phyloP scores from a whole-genome alignment of 2,797 vertebrate species.

The Pteropus rufus region DNA sequence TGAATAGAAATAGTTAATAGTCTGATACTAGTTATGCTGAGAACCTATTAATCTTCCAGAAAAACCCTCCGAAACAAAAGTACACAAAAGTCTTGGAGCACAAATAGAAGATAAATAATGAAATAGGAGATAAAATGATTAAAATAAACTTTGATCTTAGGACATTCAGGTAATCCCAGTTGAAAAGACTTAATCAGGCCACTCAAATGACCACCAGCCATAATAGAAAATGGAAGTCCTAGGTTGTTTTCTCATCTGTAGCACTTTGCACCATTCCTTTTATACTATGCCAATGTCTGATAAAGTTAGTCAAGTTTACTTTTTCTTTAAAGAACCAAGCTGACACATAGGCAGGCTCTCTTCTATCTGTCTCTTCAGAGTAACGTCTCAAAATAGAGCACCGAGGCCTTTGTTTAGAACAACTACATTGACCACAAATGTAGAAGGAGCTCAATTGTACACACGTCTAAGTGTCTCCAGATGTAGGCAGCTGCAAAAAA shows the following conservation, averaged over 20 bases:
- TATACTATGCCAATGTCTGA: not conserved
- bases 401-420: slow-evolving; percentile 7
- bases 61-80: slow-evolving; percentile 16
- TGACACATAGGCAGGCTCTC: not conserved
- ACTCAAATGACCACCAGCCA: not conserved
- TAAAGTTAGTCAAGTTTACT: not conserved
- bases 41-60: not conserved
- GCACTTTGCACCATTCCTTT: not conserved
- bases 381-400: slow-evolving; percentile 20
- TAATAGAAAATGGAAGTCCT: slow-evolving; percentile 1
- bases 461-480: not conserved
- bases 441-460: slow-evolving; percentile 35
- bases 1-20: slow-evolving; percentile 25
- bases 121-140: slow-evolving; percentile 7
- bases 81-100: slow-evolving; percentile 23
- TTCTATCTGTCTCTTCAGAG: not conserved
- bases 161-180: not conserved
- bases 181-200: not conserved
- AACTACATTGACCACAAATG: slow-evolving; percentile 2
- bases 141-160: not conserved
- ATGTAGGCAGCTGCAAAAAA: not conserved
- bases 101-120: not conserved
- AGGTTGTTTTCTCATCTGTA: not conserved
- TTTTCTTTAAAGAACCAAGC: slow-evolving; percentile 34
- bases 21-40: not conserved